Evolutionary conservation across 2,113 vertebrate species (phyloP).

Genomic region (Pan troglodytes): NHGRI_mPanTro3-v2.1_pri NC_072404.2:22276001-22276500

Average conservation of each 20-base stretch:
- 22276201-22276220: constrained; percentile 35
- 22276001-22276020: no score
- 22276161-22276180: constrained; percentile 46
- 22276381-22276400: constrained; percentile 50
- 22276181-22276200: constrained; percentile 42
- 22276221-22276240: constrained; percentile 54
- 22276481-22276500: constrained; percentile 71
- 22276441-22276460: constrained; percentile 68
- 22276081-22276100: constrained; percentile 49
- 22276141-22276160: constrained; percentile 58
- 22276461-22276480: constrained; percentile 67
- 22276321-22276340: constrained; percentile 46
- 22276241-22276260: constrained; percentile 24
- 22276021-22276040: constrained; percentile 49
- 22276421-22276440: constrained; percentile 66
- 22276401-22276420: constrained; percentile 54
- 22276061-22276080: constrained; percentile 35
- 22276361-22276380: constrained; percentile 55
- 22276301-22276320: neutral
- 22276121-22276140: constrained; percentile 45
- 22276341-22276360: constrained; percentile 48
- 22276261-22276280: constrained; percentile 40
- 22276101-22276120: constrained; percentile 54
- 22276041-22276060: constrained; percentile 48
- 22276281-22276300: neutral